Conservation (phyloP, 2,113 vertebrate genomes). For the Rhea pennata region DNA sequence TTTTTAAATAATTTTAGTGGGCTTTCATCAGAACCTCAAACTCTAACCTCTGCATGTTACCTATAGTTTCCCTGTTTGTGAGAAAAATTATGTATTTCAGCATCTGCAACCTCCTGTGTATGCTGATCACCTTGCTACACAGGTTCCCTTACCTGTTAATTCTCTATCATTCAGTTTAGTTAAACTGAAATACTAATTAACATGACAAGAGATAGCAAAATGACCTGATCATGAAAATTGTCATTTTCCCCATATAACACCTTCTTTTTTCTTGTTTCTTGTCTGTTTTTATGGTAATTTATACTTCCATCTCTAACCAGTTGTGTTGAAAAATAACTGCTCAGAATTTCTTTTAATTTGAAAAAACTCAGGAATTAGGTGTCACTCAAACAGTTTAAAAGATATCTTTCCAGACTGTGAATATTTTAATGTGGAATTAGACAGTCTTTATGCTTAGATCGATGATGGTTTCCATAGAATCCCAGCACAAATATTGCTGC, state of each 20-base stretch:
- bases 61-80: background rate
- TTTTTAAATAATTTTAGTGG: background rate
- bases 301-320: background rate
- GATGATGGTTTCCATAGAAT: background rate
- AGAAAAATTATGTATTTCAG: background rate
- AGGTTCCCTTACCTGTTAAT: background rate
- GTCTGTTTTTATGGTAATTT: background rate
- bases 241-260: background rate
- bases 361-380: background rate
- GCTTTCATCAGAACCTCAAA: background rate
- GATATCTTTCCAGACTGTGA: background rate
- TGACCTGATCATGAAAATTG: background rate
- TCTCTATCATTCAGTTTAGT: background rate
- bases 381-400: background rate
- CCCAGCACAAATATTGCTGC: background rate
- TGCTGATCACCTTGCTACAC: background rate
- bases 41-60: background rate
- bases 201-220: background rate
- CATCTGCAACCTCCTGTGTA: background rate
- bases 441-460: background rate
- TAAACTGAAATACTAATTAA: background rate
- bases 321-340: background rate
- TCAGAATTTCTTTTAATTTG: background rate
- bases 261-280: background rate
- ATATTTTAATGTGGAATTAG: background rate